phyloP scores from a whole-genome alignment of 2,797 vertebrate species.

The Prionace glauca region DNA sequence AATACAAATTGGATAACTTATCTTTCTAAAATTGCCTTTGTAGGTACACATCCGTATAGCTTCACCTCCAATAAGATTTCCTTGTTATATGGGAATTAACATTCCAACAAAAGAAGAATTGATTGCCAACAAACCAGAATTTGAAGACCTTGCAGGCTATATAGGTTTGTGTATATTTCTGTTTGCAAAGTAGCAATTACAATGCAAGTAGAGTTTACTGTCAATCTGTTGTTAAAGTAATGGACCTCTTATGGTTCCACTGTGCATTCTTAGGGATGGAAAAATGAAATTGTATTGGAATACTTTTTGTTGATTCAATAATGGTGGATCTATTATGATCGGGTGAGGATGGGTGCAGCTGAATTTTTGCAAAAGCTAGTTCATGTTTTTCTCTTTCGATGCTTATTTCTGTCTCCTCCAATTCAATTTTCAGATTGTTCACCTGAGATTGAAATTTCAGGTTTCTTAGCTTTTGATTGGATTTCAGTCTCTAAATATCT shows the following conservation, averaged over 20 bases:
- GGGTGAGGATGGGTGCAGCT: too few relatives aligned
- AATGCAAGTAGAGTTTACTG: too few relatives aligned
- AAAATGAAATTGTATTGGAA: not conserved
- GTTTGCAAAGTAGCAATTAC: not conserved
- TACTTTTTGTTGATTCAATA: not conserved
- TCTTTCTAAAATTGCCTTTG: not conserved
- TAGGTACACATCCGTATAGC: conserved; percentile 95
- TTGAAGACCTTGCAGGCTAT: conserved; percentile 80
- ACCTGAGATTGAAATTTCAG: too few relatives aligned
- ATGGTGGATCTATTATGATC: too few relatives aligned
- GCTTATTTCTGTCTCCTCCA: too few relatives aligned
- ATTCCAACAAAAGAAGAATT: conserved; percentile 98
- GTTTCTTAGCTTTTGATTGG: too few relatives aligned
- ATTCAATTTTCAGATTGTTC: too few relatives aligned
- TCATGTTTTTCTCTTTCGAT: too few relatives aligned
- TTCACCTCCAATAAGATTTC: conserved; percentile 86
- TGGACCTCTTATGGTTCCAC: too few relatives aligned
- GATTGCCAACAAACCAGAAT: conserved; percentile 94
- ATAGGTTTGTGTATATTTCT: conserved; percentile 66
- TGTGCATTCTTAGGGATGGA: not conserved
- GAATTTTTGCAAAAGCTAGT: too few relatives aligned
- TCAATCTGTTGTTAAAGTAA: not conserved
- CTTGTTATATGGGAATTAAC: conserved; percentile 98
- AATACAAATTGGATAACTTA: not conserved
- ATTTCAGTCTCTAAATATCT: too few relatives aligned